Evolutionary conservation across 2,113 vertebrate species (phyloP).

Genomic region (Corvus hawaiiensis): DNA sequence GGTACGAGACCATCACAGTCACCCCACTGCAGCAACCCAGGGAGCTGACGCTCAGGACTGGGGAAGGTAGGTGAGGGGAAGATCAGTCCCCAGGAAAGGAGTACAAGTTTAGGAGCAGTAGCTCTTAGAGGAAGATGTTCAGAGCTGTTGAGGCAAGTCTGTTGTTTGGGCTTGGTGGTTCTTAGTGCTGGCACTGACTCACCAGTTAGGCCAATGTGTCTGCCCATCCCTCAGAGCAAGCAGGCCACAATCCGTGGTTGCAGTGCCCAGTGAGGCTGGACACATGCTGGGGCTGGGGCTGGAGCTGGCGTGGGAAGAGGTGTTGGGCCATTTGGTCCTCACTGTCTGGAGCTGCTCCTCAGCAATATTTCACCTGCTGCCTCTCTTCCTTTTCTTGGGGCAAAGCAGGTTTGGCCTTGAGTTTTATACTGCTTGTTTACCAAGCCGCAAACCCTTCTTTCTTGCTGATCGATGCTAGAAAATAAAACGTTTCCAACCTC

Average conservation of each 20-base stretch:
- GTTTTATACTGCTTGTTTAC: not conserved
- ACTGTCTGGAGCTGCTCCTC: not conserved
- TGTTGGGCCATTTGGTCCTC: rapidly evolving
- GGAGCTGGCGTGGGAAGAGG: not conserved
- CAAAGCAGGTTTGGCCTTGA: not conserved
- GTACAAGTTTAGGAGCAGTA: not conserved
- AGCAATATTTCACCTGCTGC: not conserved
- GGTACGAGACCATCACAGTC: rapidly evolving
- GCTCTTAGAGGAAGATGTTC: not conserved
- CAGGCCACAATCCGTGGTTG: not conserved
- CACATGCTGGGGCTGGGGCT: not conserved
- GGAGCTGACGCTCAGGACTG: not conserved
- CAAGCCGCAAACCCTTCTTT: not conserved
- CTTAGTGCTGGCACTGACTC: not conserved
- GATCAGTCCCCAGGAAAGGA: not conserved
- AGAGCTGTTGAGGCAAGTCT: not conserved
- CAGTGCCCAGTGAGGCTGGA: not conserved
- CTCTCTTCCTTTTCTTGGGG: not conserved
- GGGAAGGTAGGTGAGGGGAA: not conserved
- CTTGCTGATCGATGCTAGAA: not conserved
- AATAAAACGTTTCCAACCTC: not conserved
- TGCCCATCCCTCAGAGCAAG: not conserved
- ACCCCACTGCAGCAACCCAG: rapidly evolving
- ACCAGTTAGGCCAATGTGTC: not conserved
- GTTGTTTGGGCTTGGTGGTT: not conserved